These are phyloP conservation scores for Vireo altiloquus DNA, from an alignment of 2,113 vertebrate species.

Conservation along the genomic window DNA sequence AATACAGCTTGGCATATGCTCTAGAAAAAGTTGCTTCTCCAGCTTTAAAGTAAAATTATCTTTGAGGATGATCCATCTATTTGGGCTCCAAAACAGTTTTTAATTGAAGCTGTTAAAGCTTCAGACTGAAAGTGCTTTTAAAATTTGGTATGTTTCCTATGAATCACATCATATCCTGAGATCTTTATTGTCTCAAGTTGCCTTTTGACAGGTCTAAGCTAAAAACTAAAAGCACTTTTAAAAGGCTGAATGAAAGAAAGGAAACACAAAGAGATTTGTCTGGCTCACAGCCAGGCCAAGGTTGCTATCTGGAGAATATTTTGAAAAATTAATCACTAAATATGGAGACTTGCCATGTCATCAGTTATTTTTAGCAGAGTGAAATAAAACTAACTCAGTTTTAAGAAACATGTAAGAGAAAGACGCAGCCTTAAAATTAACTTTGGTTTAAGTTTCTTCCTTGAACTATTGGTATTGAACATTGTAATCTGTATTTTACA, in stretches of 20 bases:
- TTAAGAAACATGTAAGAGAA: background rate
- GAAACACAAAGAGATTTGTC: background rate
- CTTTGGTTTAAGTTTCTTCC: background rate
- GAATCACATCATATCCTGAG: background rate
- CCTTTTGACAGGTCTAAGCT: conserved; percentile 24
- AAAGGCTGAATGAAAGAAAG: conserved; percentile 16
- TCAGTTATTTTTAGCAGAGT: conserved; percentile 10
- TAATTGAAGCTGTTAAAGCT: background rate
- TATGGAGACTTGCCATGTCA: background rate
- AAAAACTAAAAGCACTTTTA: conserved; percentile 18
- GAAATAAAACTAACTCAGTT: background rate
- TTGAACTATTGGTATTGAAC: background rate
- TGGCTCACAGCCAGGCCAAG: background rate
- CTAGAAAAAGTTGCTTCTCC: background rate
- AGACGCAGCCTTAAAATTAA: background rate
- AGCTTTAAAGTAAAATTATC: background rate
- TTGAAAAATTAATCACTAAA: conserved; percentile 9
- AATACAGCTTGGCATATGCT: background rate
- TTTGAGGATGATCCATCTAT: background rate
- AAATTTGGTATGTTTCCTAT: background rate
- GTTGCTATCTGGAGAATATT: conserved; percentile 9
- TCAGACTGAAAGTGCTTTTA: conserved; percentile 3
- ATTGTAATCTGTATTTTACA: background rate
- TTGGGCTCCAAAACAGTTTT: background rate
- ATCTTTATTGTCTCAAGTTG: background rate